Base-by-base conservation (phyloP, 2,797 vertebrate genomes). In the Pachyuromys duprasi region DNA sequence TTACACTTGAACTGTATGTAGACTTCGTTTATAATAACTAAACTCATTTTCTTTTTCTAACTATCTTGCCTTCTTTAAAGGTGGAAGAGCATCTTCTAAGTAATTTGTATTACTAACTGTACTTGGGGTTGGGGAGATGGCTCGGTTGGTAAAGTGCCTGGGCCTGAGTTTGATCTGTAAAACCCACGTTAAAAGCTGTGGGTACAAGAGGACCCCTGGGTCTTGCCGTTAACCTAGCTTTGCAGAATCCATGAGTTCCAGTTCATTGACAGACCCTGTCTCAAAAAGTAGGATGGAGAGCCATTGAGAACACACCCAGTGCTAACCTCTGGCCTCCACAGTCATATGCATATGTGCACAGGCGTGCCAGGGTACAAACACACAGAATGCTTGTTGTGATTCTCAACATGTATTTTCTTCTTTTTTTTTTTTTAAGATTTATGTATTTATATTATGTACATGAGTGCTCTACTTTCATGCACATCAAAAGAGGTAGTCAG, bases 1-100 rank as follows among this genome's bases (percentile, higher is more conserved):
- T 95, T 96, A 75, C 28, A 76, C 45, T 70, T 94, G 78, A 90
- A 86, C 45, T 57, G 39, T 39, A 49, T 86, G 13, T 75, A 67
- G 65, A 92, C 39, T 74, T 83, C 31, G 17, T 82, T 92, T 92
- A 60, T 96, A n/a, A 24, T 78, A 31, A 83, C 36, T 26, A 89
- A 14, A n/a, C 93, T 95, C 45, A 65, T 91, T 76, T 88, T 65
- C 74, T 94, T 79, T 14, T 96, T 55, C 53, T 26, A 86, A 81
- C 62, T 86, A 0, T 90, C 67, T 93, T 96, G 55, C 63, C 14
- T 91, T 91, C 49, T 42, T 90, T 91, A 80, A 63, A 82, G 13
- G 28, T 90, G 3, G 89, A 89, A 76, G 89, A 49, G 57, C 80
- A 31, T 94, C 33, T 63, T 86, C 15, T 39, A 57, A 36, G 67